These are phyloP conservation scores for Mesochorus sp. DNA, from an alignment of 2,888 invertebrate genomes.

Conservation along the genomic window DNA sequence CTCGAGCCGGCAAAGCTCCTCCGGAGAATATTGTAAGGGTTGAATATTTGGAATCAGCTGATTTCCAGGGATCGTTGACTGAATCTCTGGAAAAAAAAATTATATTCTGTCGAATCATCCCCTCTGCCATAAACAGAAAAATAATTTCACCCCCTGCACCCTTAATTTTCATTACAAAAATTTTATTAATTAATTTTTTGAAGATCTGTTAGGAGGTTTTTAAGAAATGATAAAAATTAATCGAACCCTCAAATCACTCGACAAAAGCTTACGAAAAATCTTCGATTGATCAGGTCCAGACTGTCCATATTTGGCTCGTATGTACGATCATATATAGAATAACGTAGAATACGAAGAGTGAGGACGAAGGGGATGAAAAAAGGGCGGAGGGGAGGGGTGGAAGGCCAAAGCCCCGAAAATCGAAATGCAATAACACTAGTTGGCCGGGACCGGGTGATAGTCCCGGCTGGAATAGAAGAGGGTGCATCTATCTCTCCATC, in stretches of 20 bases:
- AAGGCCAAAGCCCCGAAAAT: constrained; percentile 56
- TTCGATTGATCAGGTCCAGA: constrained; percentile 47
- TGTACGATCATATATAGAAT: background rate
- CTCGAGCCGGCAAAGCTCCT: constrained; percentile 9
- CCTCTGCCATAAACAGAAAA: too few species aligned
- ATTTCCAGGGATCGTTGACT: too few species aligned
- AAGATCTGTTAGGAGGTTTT: too few species aligned
- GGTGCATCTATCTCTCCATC: constrained; percentile 57
- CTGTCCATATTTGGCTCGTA: constrained; percentile 40
- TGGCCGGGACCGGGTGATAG: constrained; percentile 60
- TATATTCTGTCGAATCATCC: too few species aligned
- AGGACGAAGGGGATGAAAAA: constrained; percentile 11
- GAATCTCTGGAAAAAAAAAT: too few species aligned
- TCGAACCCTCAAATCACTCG: too few species aligned
- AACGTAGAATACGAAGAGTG: constrained; percentile 22
- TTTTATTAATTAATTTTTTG: too few species aligned
- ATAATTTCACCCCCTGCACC: too few species aligned
- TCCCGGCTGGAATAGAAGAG: constrained; percentile 49
- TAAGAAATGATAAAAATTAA: background rate
- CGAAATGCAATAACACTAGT: constrained; percentile 63
- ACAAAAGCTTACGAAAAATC: constrained; percentile 39
- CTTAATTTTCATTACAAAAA: too few species aligned
- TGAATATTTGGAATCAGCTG: too few species aligned
- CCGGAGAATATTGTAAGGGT: background rate
- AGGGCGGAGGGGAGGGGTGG: background rate